Percentiles rank a stretch among this genome's conserved stretches.
These are phyloP conservation scores for Corythornis leucogaster DNA, from an alignment of 2,797 vertebrate species.

Conservation along the genomic window DNA sequence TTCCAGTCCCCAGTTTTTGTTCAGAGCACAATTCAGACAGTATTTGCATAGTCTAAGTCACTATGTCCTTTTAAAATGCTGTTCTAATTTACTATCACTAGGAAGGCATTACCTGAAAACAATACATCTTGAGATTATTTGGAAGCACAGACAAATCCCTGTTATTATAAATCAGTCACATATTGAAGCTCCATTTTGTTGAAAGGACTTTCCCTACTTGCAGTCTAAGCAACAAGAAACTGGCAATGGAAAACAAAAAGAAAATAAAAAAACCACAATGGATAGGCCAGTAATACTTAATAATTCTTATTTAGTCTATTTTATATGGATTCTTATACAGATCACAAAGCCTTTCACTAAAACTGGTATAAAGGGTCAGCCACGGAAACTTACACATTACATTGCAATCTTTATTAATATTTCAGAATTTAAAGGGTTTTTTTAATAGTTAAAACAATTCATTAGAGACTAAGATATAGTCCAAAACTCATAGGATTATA, in stretches of 20 bases:
- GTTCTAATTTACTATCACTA: neutral
- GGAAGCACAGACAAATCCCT: neutral
- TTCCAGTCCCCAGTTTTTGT: neutral
- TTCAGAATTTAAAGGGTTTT: neutral
- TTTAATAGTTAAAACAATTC: neutral
- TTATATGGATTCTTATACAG: neutral
- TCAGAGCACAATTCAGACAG: neutral
- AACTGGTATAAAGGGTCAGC: neutral
- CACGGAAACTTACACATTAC: neutral
- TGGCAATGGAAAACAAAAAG: neutral
- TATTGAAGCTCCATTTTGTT: neutral
- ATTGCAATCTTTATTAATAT: neutral
- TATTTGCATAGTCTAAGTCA: neutral
- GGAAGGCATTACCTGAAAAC: neutral
- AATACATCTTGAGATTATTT: neutral
- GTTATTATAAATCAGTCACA: neutral
- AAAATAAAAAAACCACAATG: neutral
- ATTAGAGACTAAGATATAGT: neutral
- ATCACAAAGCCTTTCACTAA: neutral
- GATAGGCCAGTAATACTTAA: neutral
- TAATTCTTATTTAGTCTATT: neutral
- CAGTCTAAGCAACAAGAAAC: neutral
- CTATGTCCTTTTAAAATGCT: neutral
- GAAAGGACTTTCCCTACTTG: neutral
- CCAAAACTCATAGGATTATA: neutral